Conservation (phyloP, 2,113 vertebrate genomes). For the Etheostoma cragini region DNA sequence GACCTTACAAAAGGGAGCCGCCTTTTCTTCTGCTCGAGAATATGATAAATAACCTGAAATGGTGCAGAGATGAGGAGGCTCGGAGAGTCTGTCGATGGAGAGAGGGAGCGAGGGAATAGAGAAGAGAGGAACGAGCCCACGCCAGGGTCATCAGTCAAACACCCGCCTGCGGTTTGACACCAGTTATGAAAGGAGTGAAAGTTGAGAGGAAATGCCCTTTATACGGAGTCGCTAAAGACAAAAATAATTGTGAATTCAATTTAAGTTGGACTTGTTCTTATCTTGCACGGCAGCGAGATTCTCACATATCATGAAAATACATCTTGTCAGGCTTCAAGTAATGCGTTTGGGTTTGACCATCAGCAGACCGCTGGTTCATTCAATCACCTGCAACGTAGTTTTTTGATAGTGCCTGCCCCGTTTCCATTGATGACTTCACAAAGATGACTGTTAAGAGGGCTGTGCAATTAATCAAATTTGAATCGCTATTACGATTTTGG, state of each 20-base stretch:
- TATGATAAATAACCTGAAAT: constrained; percentile 49
- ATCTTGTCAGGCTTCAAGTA: no score
- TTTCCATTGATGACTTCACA: no score
- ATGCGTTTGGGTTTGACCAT: no score
- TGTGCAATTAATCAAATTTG: no score
- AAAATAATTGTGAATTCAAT: background rate
- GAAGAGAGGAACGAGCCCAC: background rate
- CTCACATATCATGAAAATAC: no score
- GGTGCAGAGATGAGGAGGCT: constrained; percentile 26
- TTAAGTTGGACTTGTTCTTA: no score
- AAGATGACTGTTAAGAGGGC: no score
- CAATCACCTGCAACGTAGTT: no score
- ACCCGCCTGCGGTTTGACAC: constrained; percentile 18
- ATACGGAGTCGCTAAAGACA: background rate
- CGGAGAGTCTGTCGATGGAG: constrained; percentile 20
- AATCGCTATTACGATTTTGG: no score
- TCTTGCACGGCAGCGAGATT: no score
- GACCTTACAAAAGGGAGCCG: constrained; percentile 59
- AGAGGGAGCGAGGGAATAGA: background rate
- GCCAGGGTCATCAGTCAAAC: constrained; percentile 32
- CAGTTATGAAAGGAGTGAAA: constrained; percentile 19
- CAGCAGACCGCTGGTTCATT: no score
- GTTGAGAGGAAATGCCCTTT: background rate
- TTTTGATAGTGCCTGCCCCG: no score
- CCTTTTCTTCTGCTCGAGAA: constrained; percentile 28